Conservation (phyloP, 2,113 vertebrate genomes). For the Tinamus guttatus region DNA sequence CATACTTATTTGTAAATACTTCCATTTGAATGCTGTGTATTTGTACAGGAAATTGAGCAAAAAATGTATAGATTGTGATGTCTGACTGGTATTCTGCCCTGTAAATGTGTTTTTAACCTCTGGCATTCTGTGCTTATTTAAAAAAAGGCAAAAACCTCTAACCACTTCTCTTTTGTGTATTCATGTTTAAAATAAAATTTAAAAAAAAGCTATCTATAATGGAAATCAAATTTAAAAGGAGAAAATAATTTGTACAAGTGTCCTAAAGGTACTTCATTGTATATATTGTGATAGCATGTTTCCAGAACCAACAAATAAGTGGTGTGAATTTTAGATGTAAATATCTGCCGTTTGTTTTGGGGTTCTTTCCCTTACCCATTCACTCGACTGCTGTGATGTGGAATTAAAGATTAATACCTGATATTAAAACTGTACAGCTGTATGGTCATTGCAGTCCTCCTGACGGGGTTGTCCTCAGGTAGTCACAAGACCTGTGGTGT, state of each 20-base stretch:
- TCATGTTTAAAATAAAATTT: constrained; percentile 79
- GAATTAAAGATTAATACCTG: constrained; percentile 94
- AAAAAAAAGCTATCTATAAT: constrained; percentile 78
- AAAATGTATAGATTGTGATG: constrained; percentile 95
- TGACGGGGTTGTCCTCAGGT: not conserved
- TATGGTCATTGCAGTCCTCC: constrained; percentile 60
- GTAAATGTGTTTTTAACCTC: constrained; percentile 91
- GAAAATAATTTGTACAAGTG: constrained; percentile 90
- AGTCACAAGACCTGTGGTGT: rapidly evolving
- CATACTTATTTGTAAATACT: constrained; percentile 94
- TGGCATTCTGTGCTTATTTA: constrained; percentile 84
- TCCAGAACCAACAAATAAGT: constrained; percentile 83
- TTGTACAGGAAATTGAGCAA: constrained; percentile 96
- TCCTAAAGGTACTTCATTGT: constrained; percentile 95
- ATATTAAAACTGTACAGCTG: constrained; percentile 81
- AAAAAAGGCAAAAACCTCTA: constrained; percentile 77
- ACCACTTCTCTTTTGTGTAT: constrained; percentile 83
- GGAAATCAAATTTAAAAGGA: constrained; percentile 79
- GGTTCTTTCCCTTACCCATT: constrained; percentile 80
- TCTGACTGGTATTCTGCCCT: constrained; percentile 92
- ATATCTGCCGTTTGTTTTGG: constrained; percentile 80
- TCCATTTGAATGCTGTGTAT: constrained; percentile 94
- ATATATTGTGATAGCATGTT: constrained; percentile 99
- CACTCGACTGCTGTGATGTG: constrained; percentile 93
- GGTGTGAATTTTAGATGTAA: constrained; percentile 97